Conservation (phyloP, 1,140 invertebrate species). For the Thereuonema tuberculata region DNA sequence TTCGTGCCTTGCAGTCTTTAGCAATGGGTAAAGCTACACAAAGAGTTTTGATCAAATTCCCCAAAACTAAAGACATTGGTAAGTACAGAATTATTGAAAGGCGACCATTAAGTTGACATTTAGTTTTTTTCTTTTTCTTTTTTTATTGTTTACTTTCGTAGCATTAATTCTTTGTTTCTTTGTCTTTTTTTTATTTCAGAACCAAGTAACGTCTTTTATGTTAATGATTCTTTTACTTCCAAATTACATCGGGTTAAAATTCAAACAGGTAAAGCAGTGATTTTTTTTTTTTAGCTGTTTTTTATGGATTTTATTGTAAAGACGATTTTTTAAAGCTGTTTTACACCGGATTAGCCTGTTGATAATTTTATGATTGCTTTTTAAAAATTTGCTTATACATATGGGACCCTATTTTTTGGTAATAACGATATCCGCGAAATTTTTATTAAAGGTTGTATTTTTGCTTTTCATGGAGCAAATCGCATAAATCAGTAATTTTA, state of each 20-base stretch:
- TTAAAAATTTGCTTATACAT: no score
- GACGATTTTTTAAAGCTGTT: no score
- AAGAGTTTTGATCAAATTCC: slow-evolving; percentile 84
- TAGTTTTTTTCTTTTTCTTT: slow-evolving; percentile 1
- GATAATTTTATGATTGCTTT: no score
- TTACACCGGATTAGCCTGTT: no score
- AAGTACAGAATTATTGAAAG: slow-evolving; percentile 6
- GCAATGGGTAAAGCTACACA: slow-evolving; percentile 97
- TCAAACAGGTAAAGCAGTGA: slow-evolving; percentile 28
- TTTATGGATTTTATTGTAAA: background rate
- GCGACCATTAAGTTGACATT: background rate
- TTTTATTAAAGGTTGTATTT: no score
- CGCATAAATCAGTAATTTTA: no score
- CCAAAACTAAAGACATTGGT: slow-evolving; percentile 86
- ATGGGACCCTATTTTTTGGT: no score
- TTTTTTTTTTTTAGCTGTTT: background rate
- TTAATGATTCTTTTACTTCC: slow-evolving; percentile 96
- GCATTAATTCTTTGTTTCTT: no score
- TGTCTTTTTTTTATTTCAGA: slow-evolving; percentile 44
- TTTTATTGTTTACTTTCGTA: background rate
- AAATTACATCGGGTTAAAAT: slow-evolving; percentile 76
- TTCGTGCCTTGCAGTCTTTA: slow-evolving; percentile 87
- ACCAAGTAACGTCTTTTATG: slow-evolving; percentile 75
- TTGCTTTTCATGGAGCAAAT: no score
- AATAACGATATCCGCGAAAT: no score